Conservation (phyloP, 1,140 invertebrate species). For the Micrasema longulum region DNA sequence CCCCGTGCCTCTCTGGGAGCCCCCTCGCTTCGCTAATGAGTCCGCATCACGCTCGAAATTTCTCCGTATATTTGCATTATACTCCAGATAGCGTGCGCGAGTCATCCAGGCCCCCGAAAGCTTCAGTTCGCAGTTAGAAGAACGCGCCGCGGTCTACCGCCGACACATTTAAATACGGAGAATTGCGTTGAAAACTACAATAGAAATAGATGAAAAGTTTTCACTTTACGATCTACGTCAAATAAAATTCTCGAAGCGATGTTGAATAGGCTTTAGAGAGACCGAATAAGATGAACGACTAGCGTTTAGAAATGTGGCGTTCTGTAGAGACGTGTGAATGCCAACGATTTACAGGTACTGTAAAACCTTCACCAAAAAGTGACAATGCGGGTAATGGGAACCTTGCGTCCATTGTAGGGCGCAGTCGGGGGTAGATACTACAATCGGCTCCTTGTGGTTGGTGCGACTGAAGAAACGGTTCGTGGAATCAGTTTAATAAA, state of each 20-base stretch:
- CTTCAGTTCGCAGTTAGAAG: too few relatives aligned
- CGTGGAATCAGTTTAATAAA: conserved; percentile 25
- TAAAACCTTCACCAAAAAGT: conserved; percentile 41
- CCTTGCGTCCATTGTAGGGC: conserved; percentile 9
- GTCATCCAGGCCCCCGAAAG: not conserved
- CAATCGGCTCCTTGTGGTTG: conserved; percentile 19
- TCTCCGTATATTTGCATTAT: too few relatives aligned
- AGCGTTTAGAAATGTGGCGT: conserved; percentile 28
- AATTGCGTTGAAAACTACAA: too few relatives aligned
- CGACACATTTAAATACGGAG: too few relatives aligned
- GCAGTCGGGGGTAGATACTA: not conserved
- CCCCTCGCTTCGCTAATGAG: not conserved
- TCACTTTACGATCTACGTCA: conserved; percentile 19
- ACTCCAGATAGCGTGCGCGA: not conserved
- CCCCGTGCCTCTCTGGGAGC: not conserved
- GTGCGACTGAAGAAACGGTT: not conserved
- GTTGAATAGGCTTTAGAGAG: conserved; percentile 33
- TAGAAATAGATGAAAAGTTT: conserved; percentile 11
- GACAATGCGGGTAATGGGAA: conserved; percentile 22
- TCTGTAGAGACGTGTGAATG: conserved; percentile 21
- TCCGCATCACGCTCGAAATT: not conserved
- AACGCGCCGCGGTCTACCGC: too few relatives aligned
- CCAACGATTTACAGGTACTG: conserved; percentile 38
- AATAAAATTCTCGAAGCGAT: conserved; percentile 22
- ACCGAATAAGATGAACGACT: conserved; percentile 20